phyloP scores from a whole-genome alignment of 2,797 vertebrate species.

The Typhlichthys subterraneus region DNA sequence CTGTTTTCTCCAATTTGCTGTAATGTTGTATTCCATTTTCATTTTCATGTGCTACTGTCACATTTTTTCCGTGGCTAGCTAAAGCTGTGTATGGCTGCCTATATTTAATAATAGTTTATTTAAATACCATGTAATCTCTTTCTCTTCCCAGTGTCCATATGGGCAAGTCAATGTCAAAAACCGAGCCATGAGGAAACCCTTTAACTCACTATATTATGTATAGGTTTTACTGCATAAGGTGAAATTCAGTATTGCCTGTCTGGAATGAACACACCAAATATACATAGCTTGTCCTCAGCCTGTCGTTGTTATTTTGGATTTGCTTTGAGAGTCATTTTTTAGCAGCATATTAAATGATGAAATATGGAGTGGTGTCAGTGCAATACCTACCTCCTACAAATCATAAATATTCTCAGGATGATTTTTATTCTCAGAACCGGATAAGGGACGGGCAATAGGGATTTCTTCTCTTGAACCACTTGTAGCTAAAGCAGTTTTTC shows the following conservation, averaged over 20 bases:
- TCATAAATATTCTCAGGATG: constrained; percentile 68
- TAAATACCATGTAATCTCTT: constrained; percentile 32
- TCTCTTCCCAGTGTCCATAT: constrained; percentile 84
- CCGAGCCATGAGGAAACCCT: constrained; percentile 80
- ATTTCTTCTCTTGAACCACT: constrained; percentile 47
- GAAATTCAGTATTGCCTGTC: constrained; percentile 22
- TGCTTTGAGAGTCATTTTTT: constrained; percentile 65
- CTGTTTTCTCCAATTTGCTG: not conserved
- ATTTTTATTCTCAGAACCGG: constrained; percentile 60
- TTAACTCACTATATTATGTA: constrained; percentile 79
- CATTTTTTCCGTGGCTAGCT: too few relatives aligned
- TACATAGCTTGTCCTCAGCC: constrained; percentile 52
- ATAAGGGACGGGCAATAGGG: constrained; percentile 30
- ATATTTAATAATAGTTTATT: not conserved
- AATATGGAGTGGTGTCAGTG: constrained; percentile 74
- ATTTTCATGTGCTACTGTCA: too few relatives aligned
- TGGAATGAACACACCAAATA: constrained; percentile 25
- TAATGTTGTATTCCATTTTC: too few relatives aligned
- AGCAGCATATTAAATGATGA: constrained; percentile 78
- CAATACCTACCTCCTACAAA: constrained; percentile 73
- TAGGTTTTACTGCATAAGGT: constrained; percentile 50
- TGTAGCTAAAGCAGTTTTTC: constrained; percentile 28
- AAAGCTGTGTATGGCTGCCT: too few relatives aligned
- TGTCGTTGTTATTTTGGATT: constrained; percentile 68
- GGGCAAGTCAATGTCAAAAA: constrained; percentile 86